phyloP scores from a whole-genome alignment of 2,888 invertebrate genomes.

The Phragmatobia fuliginosa region DNA sequence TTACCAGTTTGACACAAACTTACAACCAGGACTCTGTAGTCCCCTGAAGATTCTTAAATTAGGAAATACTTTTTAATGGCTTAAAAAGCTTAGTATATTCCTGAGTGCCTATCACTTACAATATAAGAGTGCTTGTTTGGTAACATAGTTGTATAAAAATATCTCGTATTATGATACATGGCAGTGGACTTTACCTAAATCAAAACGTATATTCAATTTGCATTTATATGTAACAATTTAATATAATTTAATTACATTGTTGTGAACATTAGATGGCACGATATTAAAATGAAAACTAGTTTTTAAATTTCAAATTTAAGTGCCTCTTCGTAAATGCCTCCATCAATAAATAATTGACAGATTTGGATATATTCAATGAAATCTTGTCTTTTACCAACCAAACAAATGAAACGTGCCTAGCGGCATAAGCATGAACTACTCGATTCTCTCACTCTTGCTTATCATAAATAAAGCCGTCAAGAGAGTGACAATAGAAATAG shows the following conservation, averaged over 20 bases:
- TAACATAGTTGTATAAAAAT: background rate
- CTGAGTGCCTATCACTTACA: background rate
- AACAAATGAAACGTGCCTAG: slow-evolving; percentile 39
- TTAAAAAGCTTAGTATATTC: background rate
- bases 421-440: slow-evolving; percentile 31
- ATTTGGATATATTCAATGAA: slow-evolving; percentile 38
- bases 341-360: background rate
- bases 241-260: background rate
- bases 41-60: too few species aligned
- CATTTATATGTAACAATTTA: background rate
- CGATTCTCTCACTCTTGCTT: slow-evolving; percentile 39
- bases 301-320: background rate
- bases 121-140: background rate
- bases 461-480: background rate
- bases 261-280: background rate
- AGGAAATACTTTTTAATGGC: background rate
- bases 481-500: slow-evolving; percentile 31
- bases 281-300: background rate
- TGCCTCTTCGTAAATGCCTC: background rate
- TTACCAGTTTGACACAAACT: too few species aligned
- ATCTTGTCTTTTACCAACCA: slow-evolving; percentile 45
- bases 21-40: too few species aligned
- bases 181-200: background rate
- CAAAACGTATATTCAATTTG: background rate
- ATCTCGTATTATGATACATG: background rate